These are phyloP conservation scores for Coptotermes formosanus DNA, from an alignment of 1,140 invertebrate species.

Conservation along the genomic window DNA sequence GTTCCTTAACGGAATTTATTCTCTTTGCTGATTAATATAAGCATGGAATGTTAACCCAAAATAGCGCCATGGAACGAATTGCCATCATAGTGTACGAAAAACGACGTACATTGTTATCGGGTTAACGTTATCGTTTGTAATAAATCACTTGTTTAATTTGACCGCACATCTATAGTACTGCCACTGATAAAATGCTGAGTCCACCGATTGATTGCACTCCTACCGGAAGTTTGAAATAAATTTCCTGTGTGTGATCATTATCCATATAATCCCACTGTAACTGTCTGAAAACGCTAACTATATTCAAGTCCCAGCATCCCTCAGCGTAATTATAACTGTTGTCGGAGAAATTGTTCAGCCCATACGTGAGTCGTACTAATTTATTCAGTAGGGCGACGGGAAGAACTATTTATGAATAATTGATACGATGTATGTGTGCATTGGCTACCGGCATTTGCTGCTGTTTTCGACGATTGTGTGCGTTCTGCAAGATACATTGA, in stretches of 20 bases:
- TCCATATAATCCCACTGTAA: conserved; percentile 15
- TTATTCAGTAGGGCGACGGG: neutral
- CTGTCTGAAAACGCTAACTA: neutral
- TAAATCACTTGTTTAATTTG: conserved; percentile 22
- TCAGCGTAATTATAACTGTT: neutral
- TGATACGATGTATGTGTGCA: neutral
- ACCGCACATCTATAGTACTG: neutral
- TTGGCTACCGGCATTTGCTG: neutral
- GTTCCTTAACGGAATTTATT: no score
- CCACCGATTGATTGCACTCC: conserved; percentile 3
- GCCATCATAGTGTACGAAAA: neutral
- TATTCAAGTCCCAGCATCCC: neutral
- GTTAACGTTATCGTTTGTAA: conserved; percentile 6
- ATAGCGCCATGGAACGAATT: neutral
- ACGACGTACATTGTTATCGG: conserved; percentile 11
- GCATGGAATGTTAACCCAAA: neutral
- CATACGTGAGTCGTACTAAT: neutral
- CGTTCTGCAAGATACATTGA: neutral
- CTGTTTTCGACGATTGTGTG: neutral
- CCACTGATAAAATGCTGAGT: conserved; percentile 20
- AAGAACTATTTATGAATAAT: neutral
- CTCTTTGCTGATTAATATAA: neutral
- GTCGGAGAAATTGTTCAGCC: neutral
- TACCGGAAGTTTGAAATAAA: neutral
- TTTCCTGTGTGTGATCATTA: conserved; percentile 25